These are phyloP conservation scores for Phymatocera aterrima DNA, from an alignment of 2,888 invertebrate genomes.

Conservation along the genomic window DNA sequence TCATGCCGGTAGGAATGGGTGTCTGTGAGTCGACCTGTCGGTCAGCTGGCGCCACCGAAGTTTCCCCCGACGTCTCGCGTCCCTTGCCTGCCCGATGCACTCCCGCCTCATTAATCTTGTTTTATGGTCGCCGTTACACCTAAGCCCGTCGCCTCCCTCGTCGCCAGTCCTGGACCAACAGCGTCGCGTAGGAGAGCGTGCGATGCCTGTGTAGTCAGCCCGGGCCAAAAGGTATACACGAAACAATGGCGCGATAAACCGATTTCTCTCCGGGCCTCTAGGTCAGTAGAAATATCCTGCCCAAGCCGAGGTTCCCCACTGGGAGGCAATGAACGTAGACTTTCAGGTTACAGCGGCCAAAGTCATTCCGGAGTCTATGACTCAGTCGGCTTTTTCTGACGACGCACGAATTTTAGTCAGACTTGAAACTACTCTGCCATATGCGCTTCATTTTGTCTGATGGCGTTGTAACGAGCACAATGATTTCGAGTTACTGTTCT, in stretches of 20 bases:
- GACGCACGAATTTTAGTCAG: background rate
- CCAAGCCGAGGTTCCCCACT: background rate
- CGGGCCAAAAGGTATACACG: conserved; percentile 26
- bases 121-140: conserved; percentile 62
- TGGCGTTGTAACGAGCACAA: background rate
- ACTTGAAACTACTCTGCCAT: background rate
- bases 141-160: conserved; percentile 56
- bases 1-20: conserved; percentile 37
- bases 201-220: background rate
- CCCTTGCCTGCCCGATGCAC: conserved; percentile 52
- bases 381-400: conserved; percentile 24
- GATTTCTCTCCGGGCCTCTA: conserved; percentile 31
- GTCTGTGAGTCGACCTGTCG: conserved; percentile 52
- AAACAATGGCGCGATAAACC: conserved; percentile 40
- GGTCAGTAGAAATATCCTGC: conserved; percentile 34
- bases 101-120: conserved; percentile 67
- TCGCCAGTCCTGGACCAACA: conserved; percentile 45
- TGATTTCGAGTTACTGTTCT: background rate
- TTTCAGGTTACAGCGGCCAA: background rate
- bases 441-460: background rate
- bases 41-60: conserved; percentile 66
- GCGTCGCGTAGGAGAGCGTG: conserved; percentile 23
- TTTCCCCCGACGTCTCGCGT: conserved; percentile 47
- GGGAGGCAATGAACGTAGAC: conserved; percentile 22
- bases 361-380: conserved; percentile 12